phyloP scores from a whole-genome alignment of 2,113 vertebrate genomes.

The Ramphastos sulfuratus region DNA sequence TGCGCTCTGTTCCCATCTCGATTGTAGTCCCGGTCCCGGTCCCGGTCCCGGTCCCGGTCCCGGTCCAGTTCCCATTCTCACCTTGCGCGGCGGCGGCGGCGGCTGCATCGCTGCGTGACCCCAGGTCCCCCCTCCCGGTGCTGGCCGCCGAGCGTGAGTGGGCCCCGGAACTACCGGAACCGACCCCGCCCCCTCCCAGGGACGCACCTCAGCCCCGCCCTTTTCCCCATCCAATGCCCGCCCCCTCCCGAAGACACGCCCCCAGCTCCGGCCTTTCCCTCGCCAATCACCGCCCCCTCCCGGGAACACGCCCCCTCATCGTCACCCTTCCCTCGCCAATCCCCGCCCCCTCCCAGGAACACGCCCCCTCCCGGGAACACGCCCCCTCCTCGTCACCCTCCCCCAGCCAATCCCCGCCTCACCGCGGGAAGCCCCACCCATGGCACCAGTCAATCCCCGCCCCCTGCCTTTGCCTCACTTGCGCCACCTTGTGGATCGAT shows the following conservation, averaged over 20 bases:
- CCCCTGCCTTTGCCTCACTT: neutral
- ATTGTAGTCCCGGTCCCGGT: no score
- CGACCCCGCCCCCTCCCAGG: neutral
- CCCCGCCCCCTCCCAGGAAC: neutral
- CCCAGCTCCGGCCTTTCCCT: no score
- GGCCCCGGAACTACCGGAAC: neutral
- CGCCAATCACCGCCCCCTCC: no score
- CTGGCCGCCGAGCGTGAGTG: neutral
- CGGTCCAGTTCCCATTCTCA: no score
- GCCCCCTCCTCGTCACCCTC: no score
- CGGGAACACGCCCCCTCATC: no score
- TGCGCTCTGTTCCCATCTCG: neutral
- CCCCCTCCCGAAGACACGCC: neutral
- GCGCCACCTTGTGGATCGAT: neutral
- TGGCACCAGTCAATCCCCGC: neutral
- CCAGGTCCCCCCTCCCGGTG: neutral
- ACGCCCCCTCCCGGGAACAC: no score
- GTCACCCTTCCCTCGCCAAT: no score
- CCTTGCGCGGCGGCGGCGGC: constrained; percentile 80
- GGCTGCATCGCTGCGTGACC: constrained; percentile 71
- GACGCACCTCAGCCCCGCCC: no score
- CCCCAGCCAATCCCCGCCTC: no score
- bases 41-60: neutral
- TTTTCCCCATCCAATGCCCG: neutral
- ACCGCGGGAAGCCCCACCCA: neutral